Evolutionary conservation across 2,797 vertebrate species (phyloP).

Genomic region (Rhinichthys osculus): DNA sequence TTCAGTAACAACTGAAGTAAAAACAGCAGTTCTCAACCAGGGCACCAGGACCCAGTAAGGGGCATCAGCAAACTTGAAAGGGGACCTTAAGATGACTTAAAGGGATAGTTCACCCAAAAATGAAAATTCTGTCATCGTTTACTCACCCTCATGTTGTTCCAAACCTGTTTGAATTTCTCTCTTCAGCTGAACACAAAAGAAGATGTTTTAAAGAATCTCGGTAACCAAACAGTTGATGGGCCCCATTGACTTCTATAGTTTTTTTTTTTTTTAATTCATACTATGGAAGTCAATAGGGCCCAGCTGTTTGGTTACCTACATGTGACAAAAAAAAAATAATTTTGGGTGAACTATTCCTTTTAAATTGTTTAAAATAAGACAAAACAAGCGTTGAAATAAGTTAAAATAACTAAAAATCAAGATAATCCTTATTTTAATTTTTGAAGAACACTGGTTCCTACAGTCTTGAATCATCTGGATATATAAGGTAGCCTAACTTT

Average conservation of each 20-base stretch:
- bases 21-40: neutral
- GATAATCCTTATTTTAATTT: neutral
- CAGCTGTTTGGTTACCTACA: too few species aligned
- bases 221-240: too few species aligned
- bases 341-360: too few species aligned
- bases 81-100: neutral
- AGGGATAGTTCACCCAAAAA: neutral
- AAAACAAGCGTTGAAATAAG: neutral
- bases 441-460: neutral
- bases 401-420: neutral
- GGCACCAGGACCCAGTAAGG: neutral
- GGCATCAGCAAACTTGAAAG: neutral
- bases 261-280: too few species aligned
- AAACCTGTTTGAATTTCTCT: too few species aligned
- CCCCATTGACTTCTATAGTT: too few species aligned
- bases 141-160: too few species aligned
- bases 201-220: too few species aligned
- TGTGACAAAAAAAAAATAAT: too few species aligned
- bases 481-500: too few species aligned
- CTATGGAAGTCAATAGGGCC: too few species aligned
- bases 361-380: neutral
- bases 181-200: too few species aligned
- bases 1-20: neutral
- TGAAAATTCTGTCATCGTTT: neutral
- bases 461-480: neutral